A percentile compares a stretch with the other conserved stretches of the same genome.
Evolutionary conservation across 2,888 invertebrate genomes (phyloP).

Genomic region (Meghimatium bilineatum): DNA sequence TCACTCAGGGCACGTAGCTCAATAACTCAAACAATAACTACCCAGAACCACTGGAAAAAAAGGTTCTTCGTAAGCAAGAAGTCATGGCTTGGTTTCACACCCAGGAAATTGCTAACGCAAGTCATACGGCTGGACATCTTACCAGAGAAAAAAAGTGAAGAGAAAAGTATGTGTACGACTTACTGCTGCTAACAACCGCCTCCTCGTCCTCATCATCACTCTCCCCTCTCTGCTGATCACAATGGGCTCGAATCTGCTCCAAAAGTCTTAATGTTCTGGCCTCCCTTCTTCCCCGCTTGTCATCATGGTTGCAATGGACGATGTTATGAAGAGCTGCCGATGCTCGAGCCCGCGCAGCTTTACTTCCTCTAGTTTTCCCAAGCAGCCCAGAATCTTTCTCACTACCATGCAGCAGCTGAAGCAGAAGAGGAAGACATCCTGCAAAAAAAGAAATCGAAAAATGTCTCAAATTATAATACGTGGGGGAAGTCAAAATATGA

Average conservation of each 20-base stretch:
- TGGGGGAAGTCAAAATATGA: too few relatives aligned
- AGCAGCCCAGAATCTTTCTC: slow-evolving; percentile 81
- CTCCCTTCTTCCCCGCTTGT: slow-evolving; percentile 92
- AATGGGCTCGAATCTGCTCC: slow-evolving; percentile 92
- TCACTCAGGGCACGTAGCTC: too few relatives aligned
- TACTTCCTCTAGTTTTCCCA: slow-evolving; percentile 74
- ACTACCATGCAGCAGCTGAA: slow-evolving; percentile 89
- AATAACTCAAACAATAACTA: too few relatives aligned
- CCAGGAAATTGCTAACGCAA: too few relatives aligned
- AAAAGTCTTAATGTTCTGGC: slow-evolving; percentile 91
- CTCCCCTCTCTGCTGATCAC: slow-evolving; percentile 80
- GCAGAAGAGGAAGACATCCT: slow-evolving; percentile 93
- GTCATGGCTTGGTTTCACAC: too few relatives aligned
- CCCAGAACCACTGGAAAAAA: too few relatives aligned
- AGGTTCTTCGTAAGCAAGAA: too few relatives aligned
- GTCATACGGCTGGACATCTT: too few relatives aligned
- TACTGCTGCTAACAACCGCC: slow-evolving; percentile 22
- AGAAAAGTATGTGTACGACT: too few relatives aligned
- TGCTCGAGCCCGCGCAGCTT: slow-evolving; percentile 88
- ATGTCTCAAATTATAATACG: too few relatives aligned
- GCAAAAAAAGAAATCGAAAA: slow-evolving; percentile 56
- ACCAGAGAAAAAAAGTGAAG: too few relatives aligned
- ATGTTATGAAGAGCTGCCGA: slow-evolving; percentile 93
- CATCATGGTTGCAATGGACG: slow-evolving; percentile 94
- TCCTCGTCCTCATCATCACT: slow-evolving; percentile 63